Percentiles rank a stretch among this genome's conserved stretches.
phyloP scores from a whole-genome alignment of 2,797 vertebrate genomes.

The Gallirallus australis region DNA sequence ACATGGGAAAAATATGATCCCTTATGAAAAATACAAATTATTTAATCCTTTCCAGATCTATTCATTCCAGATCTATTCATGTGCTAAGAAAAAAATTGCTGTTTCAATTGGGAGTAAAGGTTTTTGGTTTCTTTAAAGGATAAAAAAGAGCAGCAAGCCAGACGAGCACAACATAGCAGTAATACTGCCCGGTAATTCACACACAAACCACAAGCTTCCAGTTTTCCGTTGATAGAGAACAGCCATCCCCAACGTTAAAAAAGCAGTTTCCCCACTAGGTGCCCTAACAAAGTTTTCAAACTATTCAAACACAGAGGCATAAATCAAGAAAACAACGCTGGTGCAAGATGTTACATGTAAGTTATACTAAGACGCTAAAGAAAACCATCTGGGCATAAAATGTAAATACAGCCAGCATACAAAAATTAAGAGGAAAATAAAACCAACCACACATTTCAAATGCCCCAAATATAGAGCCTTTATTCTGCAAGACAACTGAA shows the following conservation, averaged over 20 bases:
- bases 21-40: neutral
- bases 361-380: conserved; percentile 53
- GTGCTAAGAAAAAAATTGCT: neutral
- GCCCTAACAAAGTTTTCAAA: conserved; percentile 55
- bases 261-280: conserved; percentile 28
- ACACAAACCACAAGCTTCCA: neutral
- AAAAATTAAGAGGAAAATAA: conserved; percentile 50
- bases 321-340: conserved; percentile 62
- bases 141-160: neutral
- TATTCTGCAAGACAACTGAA: neutral
- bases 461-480: conserved; percentile 8
- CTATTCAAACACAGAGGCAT: conserved; percentile 43
- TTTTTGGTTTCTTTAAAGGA: neutral
- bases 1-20: neutral
- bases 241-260: conserved; percentile 28
- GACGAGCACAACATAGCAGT: neutral
- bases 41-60: neutral
- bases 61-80: neutral
- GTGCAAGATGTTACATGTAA: conserved; percentile 40
- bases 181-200: neutral
- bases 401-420: conserved; percentile 38
- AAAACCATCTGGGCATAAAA: conserved; percentile 67
- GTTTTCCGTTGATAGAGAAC: conserved; percentile 32
- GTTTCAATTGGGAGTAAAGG: neutral
- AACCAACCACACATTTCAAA: conserved; percentile 4